Evolutionary conservation across 2,888 invertebrate species (phyloP), one percentile per base, ranked within the genome.

Genomic region (Argynnis bischoffii): DNA sequence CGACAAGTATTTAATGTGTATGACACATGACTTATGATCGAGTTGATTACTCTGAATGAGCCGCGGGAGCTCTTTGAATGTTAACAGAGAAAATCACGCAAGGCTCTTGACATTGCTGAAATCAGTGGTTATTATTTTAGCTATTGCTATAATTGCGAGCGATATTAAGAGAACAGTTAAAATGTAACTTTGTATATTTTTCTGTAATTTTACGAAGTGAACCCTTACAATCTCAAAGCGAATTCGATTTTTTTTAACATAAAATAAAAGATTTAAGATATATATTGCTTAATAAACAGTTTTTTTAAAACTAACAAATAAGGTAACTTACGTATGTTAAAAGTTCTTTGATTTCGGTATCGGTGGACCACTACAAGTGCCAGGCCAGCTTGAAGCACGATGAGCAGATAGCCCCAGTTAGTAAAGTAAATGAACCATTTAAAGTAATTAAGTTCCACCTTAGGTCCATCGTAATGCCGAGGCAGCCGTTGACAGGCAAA

Each of bases 381-480:
- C 0, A 95, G 78, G 0, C 93, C 79, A 0, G 95, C 88, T 78
- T 96, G 96, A 2, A 93, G 66, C 0, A 92, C 85, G 70, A 95
- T 94, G 56, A 94, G 75, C 13, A 93, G 79, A 78, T 94, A 93
- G 50, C 95, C 96, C 96, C 96, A 96, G 83, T 96, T 95, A 14
- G 96, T 96, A 77, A 96, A 93, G 82, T 95, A 96, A 72, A 96
- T 95, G 67, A 94, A 93, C 95, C 95, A 96, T 77, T 95, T 95
- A 72, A 90, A 89, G 76, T 90, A 87, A 80, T 92, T 93, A 50
- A 90, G 79, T 71, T 89, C 82, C 35, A 85, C 75, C 50, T 81
- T 80, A 1, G 90, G 86, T 0, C 90, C 88, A 4, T 85, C 79
- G 73, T 91, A 88, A 8, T 78, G 75, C 1, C 77, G 78, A 13